Evolutionary conservation across 35 echinoderm and acorn worm species (phyloP).

Genomic region (Holothuria glaberrima): DNA sequence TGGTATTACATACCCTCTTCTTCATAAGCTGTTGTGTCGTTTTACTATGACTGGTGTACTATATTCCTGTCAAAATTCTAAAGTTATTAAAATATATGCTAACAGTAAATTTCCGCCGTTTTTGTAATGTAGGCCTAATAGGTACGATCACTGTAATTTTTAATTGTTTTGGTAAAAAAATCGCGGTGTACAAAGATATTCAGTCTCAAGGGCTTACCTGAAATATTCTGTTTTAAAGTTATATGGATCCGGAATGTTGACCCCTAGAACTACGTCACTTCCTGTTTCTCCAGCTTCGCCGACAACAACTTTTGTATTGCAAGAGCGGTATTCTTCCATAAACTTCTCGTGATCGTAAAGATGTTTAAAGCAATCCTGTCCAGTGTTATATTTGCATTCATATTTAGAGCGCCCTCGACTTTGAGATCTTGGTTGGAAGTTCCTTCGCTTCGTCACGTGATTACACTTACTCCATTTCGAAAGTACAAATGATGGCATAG

Average conservation of each 20-base stretch:
- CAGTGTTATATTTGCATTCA: background rate
- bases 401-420: background rate
- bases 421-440: background rate
- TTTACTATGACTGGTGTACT: too few relatives aligned
- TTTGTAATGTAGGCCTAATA: too few relatives aligned
- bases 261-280: background rate
- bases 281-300: background rate
- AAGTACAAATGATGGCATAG: conserved; percentile 31
- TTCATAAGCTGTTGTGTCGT: too few relatives aligned
- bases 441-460: background rate
- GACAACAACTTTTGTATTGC: background rate
- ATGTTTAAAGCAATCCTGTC: background rate
- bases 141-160: too few relatives aligned
- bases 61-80: too few relatives aligned
- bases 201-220: background rate
- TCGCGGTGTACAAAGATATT: too few relatives aligned
- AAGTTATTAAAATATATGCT: too few relatives aligned
- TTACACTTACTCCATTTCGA: background rate
- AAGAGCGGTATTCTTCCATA: conserved; percentile 6
- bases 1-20: too few relatives aligned
- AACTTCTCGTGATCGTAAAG: background rate
- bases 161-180: too few relatives aligned
- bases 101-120: too few relatives aligned
- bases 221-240: conserved; percentile 29
- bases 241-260: conserved; percentile 38